These are phyloP conservation scores for Pomacea maculata DNA, from an alignment of 1,140 invertebrate species.

Conservation along the genomic window DNA sequence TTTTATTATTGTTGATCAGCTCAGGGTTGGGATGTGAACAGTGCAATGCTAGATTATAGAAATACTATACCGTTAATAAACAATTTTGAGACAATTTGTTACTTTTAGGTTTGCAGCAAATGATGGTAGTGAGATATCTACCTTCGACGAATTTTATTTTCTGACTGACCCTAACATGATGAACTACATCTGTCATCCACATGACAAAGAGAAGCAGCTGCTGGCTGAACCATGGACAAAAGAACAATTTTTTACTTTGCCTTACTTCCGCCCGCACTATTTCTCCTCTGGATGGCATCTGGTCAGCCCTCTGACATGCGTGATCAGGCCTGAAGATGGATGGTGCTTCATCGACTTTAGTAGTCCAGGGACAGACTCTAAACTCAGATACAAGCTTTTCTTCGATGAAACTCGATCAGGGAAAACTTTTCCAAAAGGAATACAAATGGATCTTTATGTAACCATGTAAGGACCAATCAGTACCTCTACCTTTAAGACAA, in stretches of 20 bases:
- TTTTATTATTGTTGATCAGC: no score
- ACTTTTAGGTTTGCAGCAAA: no score
- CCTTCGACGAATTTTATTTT: conserved; percentile 7
- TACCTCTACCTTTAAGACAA: no score
- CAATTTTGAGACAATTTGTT: no score
- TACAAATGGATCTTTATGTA: not conserved
- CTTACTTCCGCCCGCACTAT: not conserved
- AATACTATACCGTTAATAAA: no score
- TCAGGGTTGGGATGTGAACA: no score
- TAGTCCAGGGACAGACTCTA: no score
- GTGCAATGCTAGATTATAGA: no score
- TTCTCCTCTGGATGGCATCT: not conserved
- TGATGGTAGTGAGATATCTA: no score
- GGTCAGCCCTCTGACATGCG: not conserved
- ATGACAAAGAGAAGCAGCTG: not conserved
- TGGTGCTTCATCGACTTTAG: not conserved
- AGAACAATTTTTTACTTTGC: not conserved
- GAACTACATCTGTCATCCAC: conserved; percentile 8
- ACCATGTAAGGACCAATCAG: not conserved
- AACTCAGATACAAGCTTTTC: conserved; percentile 1
- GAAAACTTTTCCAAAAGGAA: not conserved
- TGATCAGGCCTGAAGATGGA: not conserved
- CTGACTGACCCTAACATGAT: conserved; percentile 11
- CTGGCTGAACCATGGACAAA: not conserved
- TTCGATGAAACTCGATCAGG: not conserved